phyloP scores from a whole-genome alignment of 2,113 vertebrate species.

The Pachypanchax playfairii region DNA sequence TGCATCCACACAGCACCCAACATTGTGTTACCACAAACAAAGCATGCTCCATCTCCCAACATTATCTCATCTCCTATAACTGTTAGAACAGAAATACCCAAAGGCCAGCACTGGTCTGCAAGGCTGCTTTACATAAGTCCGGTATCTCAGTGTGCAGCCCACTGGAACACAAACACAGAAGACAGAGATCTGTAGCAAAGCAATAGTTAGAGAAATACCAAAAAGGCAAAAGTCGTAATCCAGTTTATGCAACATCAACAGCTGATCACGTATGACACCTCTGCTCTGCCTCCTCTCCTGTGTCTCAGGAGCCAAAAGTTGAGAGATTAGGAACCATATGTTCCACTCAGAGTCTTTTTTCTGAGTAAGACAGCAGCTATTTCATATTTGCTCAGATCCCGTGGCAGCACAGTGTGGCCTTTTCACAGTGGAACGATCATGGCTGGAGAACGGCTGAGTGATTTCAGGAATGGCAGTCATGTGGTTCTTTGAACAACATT shows the following conservation, averaged over 20 bases:
- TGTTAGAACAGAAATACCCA: constrained; percentile 31
- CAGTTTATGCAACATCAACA: constrained; percentile 52
- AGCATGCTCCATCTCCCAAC: constrained; percentile 30
- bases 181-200: constrained; percentile 5
- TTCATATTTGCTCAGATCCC: constrained; percentile 55
- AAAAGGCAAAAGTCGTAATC: constrained; percentile 17
- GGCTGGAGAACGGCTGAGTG: constrained; percentile 15
- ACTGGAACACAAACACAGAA: constrained; percentile 33
- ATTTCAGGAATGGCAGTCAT: not conserved
- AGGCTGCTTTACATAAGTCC: constrained; percentile 52
- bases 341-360: constrained; percentile 40
- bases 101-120: constrained; percentile 29
- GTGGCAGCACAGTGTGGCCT: constrained; percentile 40
- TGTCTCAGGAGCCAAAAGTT: constrained; percentile 25
- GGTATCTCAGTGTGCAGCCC: constrained; percentile 31
- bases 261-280: constrained; percentile 50
- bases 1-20: constrained; percentile 12
- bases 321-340: constrained; percentile 50
- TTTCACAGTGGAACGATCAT: constrained; percentile 34
- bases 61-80: constrained; percentile 23
- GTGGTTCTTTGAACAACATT: constrained; percentile 1
- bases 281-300: constrained; percentile 29
- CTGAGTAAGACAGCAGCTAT: constrained; percentile 38
- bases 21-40: constrained; percentile 23
- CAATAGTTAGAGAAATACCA: not conserved